phyloP scores from a whole-genome alignment of 2,113 vertebrate genomes.

The Brachyhypopomus occidentalis region DNA sequence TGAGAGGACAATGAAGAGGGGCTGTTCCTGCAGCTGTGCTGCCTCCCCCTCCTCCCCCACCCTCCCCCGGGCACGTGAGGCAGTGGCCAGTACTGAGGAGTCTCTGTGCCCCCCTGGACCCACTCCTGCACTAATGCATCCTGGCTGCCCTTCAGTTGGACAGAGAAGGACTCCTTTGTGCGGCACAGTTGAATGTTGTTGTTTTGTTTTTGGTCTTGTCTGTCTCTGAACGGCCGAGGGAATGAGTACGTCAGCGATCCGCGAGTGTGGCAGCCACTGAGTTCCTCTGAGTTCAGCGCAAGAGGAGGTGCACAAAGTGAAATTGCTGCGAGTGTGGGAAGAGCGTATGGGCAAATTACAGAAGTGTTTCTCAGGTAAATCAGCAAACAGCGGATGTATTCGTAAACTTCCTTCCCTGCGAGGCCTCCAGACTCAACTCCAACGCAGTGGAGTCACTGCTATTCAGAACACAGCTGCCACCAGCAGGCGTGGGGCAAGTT shows the following conservation, averaged over 20 bases:
- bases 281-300: not conserved
- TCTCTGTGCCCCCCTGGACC: slow-evolving; percentile 64
- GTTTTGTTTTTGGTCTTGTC: slow-evolving; percentile 42
- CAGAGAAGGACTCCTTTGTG: slow-evolving; percentile 70
- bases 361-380: not conserved
- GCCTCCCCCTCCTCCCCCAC: too few species aligned
- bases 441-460: not conserved
- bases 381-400: not conserved
- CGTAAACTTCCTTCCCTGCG: slow-evolving; percentile 21
- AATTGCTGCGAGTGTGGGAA: not conserved
- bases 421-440: not conserved
- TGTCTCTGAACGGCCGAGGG: slow-evolving; percentile 28
- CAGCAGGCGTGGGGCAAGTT: not conserved
- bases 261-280: too few species aligned
- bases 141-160: slow-evolving; percentile 58
- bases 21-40: slow-evolving; percentile 51
- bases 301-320: slow-evolving; percentile 10
- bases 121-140: slow-evolving; percentile 53
- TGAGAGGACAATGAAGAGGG: slow-evolving; percentile 55
- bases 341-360: not conserved
- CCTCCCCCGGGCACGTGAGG: slow-evolving; percentile 6
- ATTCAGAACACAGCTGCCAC: slow-evolving; percentile 15
- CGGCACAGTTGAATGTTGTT: slow-evolving; percentile 16
- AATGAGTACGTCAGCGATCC: not conserved
- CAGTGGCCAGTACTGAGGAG: slow-evolving; percentile 60